A percentile compares a stretch with the other conserved stretches of the same genome.
phyloP scores from a whole-genome alignment of 2,888 invertebrate genomes.

The Drosophila pseudotalamancana region DNA sequence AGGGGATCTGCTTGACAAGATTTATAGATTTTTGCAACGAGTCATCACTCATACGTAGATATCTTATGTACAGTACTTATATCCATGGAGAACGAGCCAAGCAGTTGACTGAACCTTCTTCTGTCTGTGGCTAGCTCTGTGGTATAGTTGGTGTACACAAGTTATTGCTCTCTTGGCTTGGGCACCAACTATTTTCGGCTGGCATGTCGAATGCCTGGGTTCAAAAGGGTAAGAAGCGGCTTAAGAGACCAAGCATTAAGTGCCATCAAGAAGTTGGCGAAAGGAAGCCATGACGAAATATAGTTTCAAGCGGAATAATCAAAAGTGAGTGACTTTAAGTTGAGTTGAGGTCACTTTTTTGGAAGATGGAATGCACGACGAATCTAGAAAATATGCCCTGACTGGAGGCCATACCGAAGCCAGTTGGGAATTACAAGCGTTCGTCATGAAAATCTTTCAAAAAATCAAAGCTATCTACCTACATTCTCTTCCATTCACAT shows the following conservation, averaged over 20 bases:
- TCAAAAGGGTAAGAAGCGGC: conserved; percentile 47
- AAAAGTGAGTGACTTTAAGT: conserved; percentile 32
- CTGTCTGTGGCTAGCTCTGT: conserved; percentile 32
- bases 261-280: conserved; percentile 51
- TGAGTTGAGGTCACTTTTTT: conserved; percentile 6
- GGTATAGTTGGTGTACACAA: conserved; percentile 19
- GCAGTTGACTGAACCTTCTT: conserved; percentile 43
- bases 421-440: neutral
- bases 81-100: conserved; percentile 18
- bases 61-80: conserved; percentile 19
- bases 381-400: neutral
- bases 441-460: no score
- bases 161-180: conserved; percentile 31
- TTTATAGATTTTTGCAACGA: conserved; percentile 67
- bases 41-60: conserved; percentile 54
- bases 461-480: neutral
- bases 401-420: neutral
- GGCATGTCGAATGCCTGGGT: conserved; percentile 46
- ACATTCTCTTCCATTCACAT: neutral
- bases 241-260: conserved; percentile 41
- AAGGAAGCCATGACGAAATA: conserved; percentile 46
- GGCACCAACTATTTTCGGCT: conserved; percentile 46
- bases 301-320: conserved; percentile 34
- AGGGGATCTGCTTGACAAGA: conserved; percentile 50
- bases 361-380: neutral